These are phyloP conservation scores for Seira musarum DNA, from an alignment of 2,888 invertebrate genomes.

Conservation along the genomic window DNA sequence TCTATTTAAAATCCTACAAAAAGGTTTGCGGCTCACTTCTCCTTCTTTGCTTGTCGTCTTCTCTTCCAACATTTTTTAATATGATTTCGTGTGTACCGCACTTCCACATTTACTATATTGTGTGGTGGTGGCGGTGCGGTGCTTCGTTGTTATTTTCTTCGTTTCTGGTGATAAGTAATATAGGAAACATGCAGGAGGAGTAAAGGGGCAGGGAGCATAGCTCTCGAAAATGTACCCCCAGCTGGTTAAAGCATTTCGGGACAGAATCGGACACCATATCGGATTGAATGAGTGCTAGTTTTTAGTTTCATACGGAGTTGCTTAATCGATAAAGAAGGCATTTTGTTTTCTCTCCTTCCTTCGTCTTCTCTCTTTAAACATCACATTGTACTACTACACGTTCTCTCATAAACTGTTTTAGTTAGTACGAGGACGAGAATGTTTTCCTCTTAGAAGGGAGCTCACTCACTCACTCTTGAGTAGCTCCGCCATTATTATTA, in stretches of 20 bases:
- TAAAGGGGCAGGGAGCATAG: conserved; percentile 55
- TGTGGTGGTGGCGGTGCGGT: conserved; percentile 19
- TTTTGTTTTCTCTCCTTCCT: conserved; percentile 64
- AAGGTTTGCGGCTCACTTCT: conserved; percentile 1
- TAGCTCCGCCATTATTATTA: conserved; percentile 20
- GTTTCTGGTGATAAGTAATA: conserved; percentile 25
- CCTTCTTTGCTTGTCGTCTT: neutral
- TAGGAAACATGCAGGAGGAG: conserved; percentile 51
- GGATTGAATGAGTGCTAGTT: conserved; percentile 58
- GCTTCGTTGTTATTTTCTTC: conserved; percentile 13
- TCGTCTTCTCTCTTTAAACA: conserved; percentile 38
- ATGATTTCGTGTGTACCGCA: neutral
- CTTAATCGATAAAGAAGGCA: conserved; percentile 67
- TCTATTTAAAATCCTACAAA: conserved; percentile 9
- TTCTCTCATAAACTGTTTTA: conserved; percentile 41
- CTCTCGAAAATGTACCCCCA: conserved; percentile 51
- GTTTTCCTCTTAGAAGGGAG: conserved; percentile 25
- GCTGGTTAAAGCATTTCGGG: conserved; percentile 58
- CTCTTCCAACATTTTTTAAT: conserved; percentile 25
- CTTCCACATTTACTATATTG: conserved; percentile 10
- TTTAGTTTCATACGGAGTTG: conserved; percentile 63
- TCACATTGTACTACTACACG: conserved; percentile 27
- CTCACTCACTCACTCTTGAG: conserved; percentile 18
- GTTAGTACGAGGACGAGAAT: conserved; percentile 14
- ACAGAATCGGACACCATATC: conserved; percentile 58